Evolutionary conservation across 2,113 vertebrate genomes (phyloP), one percentile per base, ranked within the genome.

Genomic region (Pycnonotus jocosus): DNA sequence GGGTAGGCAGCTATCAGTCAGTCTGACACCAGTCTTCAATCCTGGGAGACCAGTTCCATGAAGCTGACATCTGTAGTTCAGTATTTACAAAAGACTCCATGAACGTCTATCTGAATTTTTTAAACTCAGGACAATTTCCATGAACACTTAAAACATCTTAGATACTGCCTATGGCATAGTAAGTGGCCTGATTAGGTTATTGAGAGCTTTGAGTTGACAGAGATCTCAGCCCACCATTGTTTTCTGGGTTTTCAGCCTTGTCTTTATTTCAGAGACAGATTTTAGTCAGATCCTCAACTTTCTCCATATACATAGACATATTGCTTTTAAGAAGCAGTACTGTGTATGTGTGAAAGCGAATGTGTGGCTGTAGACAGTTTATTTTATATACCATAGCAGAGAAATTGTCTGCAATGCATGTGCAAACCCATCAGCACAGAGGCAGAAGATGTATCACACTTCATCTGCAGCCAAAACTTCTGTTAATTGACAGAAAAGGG

Each of bases 341-440:
- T 95, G 96, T 80, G 58, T 91, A 93, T 66, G 48, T 93, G 61
- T 65, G 37, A 91, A 81, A 95, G 79, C 42, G 95, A 94, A 93
- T n/a, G 50, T 57, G 11, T 53, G 60, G 62, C 93, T 96, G 66
- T 77, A 91, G 77, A 86, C 74, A 80, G 88, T 88, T 97, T 96
- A 82, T 95, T 97, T 97, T 92, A 97, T 93, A 84, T 57, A 65
- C 40, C 40, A 80, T 25, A 74, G 48, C 64, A 93, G n/a, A 91
- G 88, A 94, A 90, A 82, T 42, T 28, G 21, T 58, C 82, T 81
- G n/a, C 66, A 90, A 47, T 24, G 82, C 19, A 37, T 86, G 20
- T 53, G 58, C 91, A 84, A 95, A 86, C 60, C 23, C 58, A 88
- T 54, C 60, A 81, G 72, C 65, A 50, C 21, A 86, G 48, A 95